phyloP scores from a whole-genome alignment of 2,888 invertebrate species.

The Amphimallon solstitiale region DNA sequence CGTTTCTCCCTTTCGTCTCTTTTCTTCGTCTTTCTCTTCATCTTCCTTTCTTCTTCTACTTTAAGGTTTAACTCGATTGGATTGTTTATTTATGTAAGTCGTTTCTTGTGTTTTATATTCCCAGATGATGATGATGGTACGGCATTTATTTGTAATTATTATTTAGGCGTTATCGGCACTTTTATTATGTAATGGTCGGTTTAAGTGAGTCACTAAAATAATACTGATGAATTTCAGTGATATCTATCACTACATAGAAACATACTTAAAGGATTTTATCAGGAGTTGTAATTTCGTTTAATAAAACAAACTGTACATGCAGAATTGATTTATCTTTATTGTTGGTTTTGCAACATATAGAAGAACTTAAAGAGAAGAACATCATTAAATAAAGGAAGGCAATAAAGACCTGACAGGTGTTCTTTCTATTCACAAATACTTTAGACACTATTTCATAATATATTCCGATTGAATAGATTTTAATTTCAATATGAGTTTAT shows the following conservation, averaged over 20 bases:
- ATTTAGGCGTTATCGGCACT: constrained; percentile 26
- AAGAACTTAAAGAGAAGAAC: too few species aligned
- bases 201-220: constrained; percentile 23
- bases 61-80: constrained; percentile 24
- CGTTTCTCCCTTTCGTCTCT: neutral
- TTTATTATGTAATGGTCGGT: constrained; percentile 25
- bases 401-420: too few species aligned
- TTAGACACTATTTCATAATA: too few species aligned
- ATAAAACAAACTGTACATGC: too few species aligned
- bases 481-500: too few species aligned
- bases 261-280: constrained; percentile 9
- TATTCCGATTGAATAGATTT: too few species aligned
- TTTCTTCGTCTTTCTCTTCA: constrained; percentile 20
- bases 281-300: neutral
- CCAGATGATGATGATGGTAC: constrained; percentile 2
- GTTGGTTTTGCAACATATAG: too few species aligned
- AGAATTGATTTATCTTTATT: too few species aligned
- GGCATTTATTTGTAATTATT: constrained; percentile 26
- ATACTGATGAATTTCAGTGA: constrained; percentile 17
- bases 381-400: too few species aligned
- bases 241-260: constrained; percentile 3
- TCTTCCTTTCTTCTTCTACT: too few species aligned
- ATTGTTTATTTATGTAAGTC: constrained; percentile 31
- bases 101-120: constrained; percentile 29
- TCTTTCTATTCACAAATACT: too few species aligned